These are phyloP conservation scores for Puffinus mauretanicus DNA, from an alignment of 2,113 vertebrate species.

Conservation along the genomic window DNA sequence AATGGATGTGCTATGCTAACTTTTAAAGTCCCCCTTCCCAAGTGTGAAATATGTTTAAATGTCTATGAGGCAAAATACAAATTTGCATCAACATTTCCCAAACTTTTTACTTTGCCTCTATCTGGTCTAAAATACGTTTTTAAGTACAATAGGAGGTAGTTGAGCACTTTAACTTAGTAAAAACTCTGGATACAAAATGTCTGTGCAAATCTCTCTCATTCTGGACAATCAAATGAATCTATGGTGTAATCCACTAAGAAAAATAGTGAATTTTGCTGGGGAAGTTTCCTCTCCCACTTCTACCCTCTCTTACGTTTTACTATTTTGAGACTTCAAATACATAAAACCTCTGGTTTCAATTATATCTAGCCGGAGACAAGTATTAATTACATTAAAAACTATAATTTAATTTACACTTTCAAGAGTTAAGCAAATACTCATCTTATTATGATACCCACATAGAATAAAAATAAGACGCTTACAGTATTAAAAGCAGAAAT, in stretches of 20 bases:
- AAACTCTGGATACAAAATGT: background rate
- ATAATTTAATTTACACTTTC: background rate
- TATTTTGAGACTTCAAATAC: background rate
- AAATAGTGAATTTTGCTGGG: background rate
- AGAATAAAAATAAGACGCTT: background rate
- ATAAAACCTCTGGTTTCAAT: background rate
- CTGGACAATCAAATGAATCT: background rate
- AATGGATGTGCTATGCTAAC: background rate
- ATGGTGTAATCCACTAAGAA: background rate
- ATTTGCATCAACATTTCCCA: background rate
- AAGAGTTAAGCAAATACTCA: background rate
- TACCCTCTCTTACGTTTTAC: background rate
- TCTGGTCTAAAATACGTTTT: background rate
- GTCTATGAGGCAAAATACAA: background rate
- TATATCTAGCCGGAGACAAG: background rate
- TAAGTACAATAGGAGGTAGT: background rate
- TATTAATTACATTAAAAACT: background rate
- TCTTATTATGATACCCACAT: background rate
- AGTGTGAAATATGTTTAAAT: background rate
- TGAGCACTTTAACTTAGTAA: background rate
- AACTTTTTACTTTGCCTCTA: background rate
- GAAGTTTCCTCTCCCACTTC: background rate
- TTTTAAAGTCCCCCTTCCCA: background rate
- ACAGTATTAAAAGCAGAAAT: background rate
- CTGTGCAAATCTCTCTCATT: background rate